Conservation (phyloP, 1,140 invertebrate species). For the Anthonomus grandis region DNA sequence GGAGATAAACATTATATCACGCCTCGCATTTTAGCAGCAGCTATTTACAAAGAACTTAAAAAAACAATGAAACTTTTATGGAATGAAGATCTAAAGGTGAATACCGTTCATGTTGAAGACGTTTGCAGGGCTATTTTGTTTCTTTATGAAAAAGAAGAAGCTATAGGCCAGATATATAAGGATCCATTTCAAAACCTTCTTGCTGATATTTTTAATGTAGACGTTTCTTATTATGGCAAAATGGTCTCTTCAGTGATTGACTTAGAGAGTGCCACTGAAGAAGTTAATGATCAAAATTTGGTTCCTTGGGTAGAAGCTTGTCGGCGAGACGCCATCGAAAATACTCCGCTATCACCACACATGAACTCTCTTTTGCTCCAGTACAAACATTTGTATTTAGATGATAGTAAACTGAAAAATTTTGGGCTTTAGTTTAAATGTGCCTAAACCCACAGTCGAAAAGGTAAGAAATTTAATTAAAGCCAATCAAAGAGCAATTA, state of each 20-base stretch:
- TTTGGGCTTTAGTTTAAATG: constrained; percentile 56
- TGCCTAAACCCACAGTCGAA: constrained; percentile 60
- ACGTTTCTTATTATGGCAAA: constrained; percentile 81
- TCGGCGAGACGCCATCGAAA: constrained; percentile 67
- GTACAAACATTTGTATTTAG: constrained; percentile 74
- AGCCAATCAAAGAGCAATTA: too few relatives aligned
- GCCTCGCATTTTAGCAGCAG: constrained; percentile 78
- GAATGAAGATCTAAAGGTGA: constrained; percentile 79
- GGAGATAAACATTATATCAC: constrained; percentile 80
- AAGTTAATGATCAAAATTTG: constrained; percentile 90
- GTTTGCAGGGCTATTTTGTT: constrained; percentile 77
- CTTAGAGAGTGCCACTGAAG: constrained; percentile 74
- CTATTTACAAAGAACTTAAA: constrained; percentile 81
- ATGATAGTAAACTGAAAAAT: constrained; percentile 63
- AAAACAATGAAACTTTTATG: constrained; percentile 91
- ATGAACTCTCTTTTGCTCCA: constrained; percentile 77
- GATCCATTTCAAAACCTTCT: constrained; percentile 73
- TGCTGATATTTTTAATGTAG: constrained; percentile 79
- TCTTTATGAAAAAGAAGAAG: constrained; percentile 54
- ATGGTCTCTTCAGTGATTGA: constrained; percentile 74
- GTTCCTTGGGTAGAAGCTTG: constrained; percentile 86
- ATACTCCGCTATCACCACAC: constrained; percentile 84
- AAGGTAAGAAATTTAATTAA: too few relatives aligned
- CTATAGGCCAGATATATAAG: constrained; percentile 55
- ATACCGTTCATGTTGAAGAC: constrained; percentile 84